Evolutionary conservation across 2,113 vertebrate species (phyloP).

Genomic region (Pagrus major): DNA sequence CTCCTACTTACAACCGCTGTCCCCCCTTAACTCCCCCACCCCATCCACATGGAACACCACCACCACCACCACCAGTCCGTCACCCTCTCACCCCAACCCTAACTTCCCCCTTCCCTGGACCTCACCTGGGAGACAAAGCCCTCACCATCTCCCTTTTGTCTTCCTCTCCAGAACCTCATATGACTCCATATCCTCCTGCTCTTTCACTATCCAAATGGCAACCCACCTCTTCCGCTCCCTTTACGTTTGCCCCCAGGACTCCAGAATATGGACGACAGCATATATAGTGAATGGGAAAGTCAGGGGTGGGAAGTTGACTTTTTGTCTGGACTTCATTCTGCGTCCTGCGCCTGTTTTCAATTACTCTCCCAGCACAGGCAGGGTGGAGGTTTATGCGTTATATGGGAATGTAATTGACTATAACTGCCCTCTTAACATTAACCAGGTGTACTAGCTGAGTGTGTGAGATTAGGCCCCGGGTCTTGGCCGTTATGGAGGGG

Average conservation of each 20-base stretch:
- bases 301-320: constrained; percentile 78
- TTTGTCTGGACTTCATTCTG: constrained; percentile 77
- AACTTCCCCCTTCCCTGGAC: constrained; percentile 47
- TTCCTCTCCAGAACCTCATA: constrained; percentile 48
- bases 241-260: constrained; percentile 55
- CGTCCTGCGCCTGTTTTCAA: constrained; percentile 82
- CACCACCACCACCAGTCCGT: constrained; percentile 21
- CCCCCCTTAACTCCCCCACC: constrained; percentile 9
- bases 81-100: constrained; percentile 44
- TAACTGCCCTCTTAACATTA: constrained; percentile 87
- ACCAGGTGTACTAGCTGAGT: constrained; percentile 84
- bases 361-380: constrained; percentile 77
- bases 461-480: constrained; percentile 83
- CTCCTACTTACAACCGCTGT: constrained; percentile 69
- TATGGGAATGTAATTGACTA: constrained; percentile 87
- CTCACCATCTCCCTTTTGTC: constrained; percentile 54
- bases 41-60: constrained; percentile 50
- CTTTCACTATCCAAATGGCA: constrained; percentile 75
- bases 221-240: constrained; percentile 26
- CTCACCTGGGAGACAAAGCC: constrained; percentile 69
- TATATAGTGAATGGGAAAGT: constrained; percentile 62
- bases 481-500: constrained; percentile 70
- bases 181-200: constrained; percentile 66
- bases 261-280: constrained; percentile 55
- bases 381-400: constrained; percentile 84